These are phyloP conservation scores for Lasioglossum morio DNA, from an alignment of 2,888 invertebrate genomes.

Conservation along the genomic window DNA sequence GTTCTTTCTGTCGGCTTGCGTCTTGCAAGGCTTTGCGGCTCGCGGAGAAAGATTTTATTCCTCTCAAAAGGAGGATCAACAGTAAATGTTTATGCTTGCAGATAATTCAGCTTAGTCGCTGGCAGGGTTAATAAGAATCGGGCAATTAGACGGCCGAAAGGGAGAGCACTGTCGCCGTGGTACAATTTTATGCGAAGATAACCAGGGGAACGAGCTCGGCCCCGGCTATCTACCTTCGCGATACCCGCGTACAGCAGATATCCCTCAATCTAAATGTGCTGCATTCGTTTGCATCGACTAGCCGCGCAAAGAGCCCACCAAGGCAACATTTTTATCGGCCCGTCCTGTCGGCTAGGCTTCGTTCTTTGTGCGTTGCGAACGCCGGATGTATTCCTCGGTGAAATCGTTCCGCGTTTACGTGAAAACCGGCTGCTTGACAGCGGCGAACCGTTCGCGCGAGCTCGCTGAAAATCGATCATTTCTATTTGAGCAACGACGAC, in stretches of 20 bases:
- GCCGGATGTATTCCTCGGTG: slow-evolving; percentile 1
- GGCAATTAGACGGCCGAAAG: slow-evolving; percentile 25
- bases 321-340: slow-evolving; percentile 68
- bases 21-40: too few species aligned
- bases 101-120: slow-evolving; percentile 7
- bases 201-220: slow-evolving; percentile 24
- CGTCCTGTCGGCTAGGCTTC: slow-evolving; percentile 43
- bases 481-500: slow-evolving; percentile 13
- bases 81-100: background rate
- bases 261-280: slow-evolving; percentile 69
- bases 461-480: slow-evolving; percentile 22
- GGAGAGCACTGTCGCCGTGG: slow-evolving; percentile 18
- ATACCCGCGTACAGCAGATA: slow-evolving; percentile 57
- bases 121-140: background rate
- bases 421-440: background rate
- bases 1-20: background rate
- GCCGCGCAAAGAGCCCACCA: slow-evolving; percentile 54
- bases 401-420: slow-evolving; percentile 19
- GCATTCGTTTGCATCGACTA: slow-evolving; percentile 71
- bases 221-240: slow-evolving; percentile 54
- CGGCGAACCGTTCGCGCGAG: too few species aligned
- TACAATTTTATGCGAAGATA: slow-evolving; percentile 64
- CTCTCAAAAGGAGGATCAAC: background rate
- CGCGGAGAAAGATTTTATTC: background rate
- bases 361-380: slow-evolving; percentile 27